A percentile compares a stretch with the other conserved stretches of the same genome.
Evolutionary conservation across 2,113 vertebrate species (phyloP).

Genomic region (Notarius quadriscutis): DNA sequence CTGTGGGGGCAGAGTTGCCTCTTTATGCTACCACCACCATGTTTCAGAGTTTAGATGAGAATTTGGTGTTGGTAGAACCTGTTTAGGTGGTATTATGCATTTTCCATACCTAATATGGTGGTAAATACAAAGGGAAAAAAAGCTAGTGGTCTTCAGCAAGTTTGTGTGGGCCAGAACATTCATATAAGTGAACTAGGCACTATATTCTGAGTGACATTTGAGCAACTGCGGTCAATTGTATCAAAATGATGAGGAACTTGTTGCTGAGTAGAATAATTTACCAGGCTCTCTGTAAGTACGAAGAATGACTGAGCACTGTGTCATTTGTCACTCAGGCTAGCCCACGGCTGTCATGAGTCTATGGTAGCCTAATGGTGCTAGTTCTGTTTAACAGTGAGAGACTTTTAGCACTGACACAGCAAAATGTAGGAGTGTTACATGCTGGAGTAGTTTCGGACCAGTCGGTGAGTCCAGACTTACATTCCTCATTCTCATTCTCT

Average conservation of each 20-base stretch:
- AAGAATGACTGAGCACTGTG: not conserved
- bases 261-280: constrained; percentile 5
- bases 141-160: not conserved
- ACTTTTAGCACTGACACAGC: not conserved
- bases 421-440: not conserved
- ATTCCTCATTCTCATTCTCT: not conserved
- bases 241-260: not conserved
- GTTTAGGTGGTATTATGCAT: not conserved
- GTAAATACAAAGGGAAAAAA: not conserved
- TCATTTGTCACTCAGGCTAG: constrained; percentile 14
- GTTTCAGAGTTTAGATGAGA: not conserved
- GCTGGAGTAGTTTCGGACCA: not conserved
- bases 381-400: constrained; percentile 11
- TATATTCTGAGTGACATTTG: not conserved
- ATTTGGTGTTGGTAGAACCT: not conserved
- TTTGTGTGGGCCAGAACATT: not conserved
- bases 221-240: not conserved
- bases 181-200: not conserved
- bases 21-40: not conserved
- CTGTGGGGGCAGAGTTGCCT: not conserved
- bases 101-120: not conserved
- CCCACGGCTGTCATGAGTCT: constrained; percentile 4
- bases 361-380: not conserved
- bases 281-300: not conserved
- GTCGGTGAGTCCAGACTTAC: not conserved